Conservation (phyloP, 2,113 vertebrate genomes). For the Pachyramphus minor region DNA sequence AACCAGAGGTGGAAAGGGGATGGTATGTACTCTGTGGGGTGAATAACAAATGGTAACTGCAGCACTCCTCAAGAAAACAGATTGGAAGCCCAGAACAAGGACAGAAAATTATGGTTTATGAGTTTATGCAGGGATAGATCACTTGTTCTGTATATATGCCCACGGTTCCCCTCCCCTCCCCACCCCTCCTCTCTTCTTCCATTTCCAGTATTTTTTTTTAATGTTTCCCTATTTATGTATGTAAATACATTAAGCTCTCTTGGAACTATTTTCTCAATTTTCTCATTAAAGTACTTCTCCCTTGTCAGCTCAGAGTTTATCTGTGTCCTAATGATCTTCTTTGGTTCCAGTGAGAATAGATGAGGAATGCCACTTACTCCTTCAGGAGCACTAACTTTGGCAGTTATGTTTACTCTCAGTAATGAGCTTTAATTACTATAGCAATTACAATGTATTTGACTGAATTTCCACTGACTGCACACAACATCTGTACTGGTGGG, state of each 20-base stretch:
- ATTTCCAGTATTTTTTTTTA: not conserved
- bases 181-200: not conserved
- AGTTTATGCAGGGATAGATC: not conserved
- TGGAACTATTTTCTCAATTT: not conserved
- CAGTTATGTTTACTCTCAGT: conserved; percentile 58
- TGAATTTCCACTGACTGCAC: conserved; percentile 66
- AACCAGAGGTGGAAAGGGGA: not conserved
- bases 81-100: not conserved
- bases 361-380: conserved; percentile 8
- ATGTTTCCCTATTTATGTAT: not conserved
- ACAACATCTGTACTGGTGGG: conserved; percentile 60
- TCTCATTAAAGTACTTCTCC: not conserved
- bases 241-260: not conserved
- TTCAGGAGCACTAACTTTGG: conserved; percentile 35
- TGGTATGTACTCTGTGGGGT: not conserved
- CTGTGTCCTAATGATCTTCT: not conserved
- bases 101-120: not conserved
- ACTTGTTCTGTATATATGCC: not conserved
- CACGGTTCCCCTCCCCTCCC: not conserved
- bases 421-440: conserved; percentile 73
- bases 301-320: not conserved
- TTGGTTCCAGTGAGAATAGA: not conserved
- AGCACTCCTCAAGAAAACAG: not conserved
- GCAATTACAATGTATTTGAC: conserved; percentile 65
- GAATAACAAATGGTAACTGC: not conserved